Conservation (phyloP, 1,140 invertebrate species). For the Lanistes nyassanus region DNA sequence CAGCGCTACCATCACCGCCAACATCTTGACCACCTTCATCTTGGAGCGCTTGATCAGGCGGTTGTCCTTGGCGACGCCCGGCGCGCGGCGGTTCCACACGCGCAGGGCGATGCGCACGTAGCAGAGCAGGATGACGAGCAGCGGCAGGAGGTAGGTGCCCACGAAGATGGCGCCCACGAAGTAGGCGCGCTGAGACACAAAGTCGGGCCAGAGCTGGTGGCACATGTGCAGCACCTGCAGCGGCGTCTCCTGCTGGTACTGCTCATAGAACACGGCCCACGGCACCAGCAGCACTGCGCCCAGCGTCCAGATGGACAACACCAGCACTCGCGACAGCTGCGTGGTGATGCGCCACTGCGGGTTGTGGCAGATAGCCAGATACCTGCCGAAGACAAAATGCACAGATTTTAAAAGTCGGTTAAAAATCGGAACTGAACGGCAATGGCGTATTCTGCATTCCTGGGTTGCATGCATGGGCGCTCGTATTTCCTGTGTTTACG, state of each 20-base stretch:
- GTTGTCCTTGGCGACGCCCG: slow-evolving; percentile 70
- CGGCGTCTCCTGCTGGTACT: slow-evolving; percentile 24
- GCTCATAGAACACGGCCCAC: slow-evolving; percentile 89
- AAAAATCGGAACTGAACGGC: no score
- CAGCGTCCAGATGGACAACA: slow-evolving; percentile 89
- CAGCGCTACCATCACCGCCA: slow-evolving; percentile 91
- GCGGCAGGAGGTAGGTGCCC: slow-evolving; percentile 90
- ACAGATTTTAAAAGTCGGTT: no score
- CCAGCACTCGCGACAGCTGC: slow-evolving; percentile 83
- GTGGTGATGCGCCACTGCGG: slow-evolving; percentile 91
- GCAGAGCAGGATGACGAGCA: slow-evolving; percentile 89
- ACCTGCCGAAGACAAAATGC: slow-evolving; percentile 75
- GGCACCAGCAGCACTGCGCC: slow-evolving; percentile 85
- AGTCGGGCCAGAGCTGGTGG: slow-evolving; percentile 46
- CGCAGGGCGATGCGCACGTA: slow-evolving; percentile 94
- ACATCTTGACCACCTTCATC: slow-evolving; percentile 88
- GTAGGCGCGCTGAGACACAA: slow-evolving; percentile 81
- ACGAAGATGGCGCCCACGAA: slow-evolving; percentile 90
- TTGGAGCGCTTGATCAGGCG: slow-evolving; percentile 63
- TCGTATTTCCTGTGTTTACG: no score
- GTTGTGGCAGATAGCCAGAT: slow-evolving; percentile 94
- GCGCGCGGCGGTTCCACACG: slow-evolving; percentile 87
- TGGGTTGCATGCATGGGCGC: no score
- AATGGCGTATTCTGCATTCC: no score
- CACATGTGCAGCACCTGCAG: slow-evolving; percentile 38